Base-by-base conservation (phyloP, 2,113 vertebrate species). In the Trinectes maculatus region DNA sequence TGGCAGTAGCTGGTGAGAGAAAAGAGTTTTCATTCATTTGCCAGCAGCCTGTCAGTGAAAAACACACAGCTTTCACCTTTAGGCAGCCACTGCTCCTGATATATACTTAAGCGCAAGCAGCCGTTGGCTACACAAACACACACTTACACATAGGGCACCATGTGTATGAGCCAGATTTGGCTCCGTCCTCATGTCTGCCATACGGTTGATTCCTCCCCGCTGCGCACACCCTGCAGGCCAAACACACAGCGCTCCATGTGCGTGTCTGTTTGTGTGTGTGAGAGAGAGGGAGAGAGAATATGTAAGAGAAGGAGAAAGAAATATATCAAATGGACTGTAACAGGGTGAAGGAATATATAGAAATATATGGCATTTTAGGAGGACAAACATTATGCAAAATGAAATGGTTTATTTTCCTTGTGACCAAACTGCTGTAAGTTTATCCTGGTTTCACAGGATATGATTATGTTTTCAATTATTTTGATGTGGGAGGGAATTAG, bases 181-280 rank as follows among this genome's bases (percentile, higher is more conserved):
- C 87, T 74, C 67, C 28, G 43, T 76, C 75, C 74, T 77, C 68
- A 60, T 85, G 84, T 83, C 85, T 84, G 75, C 84, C 89, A 87
- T 88, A 87, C 86, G 89, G 89, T 74, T 84, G 82, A 79, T 83
- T 80, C 80, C 77, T 80, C 89, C 91, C 92, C 81, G 56, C 82
- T 85, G 84, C 84, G 84, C 73, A 78, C 75, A 79, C 80, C 80
- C 87, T 85, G 79, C 83, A 85, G 87, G 85, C 85, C 87, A 85
- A 86, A 87, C 79, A 87, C 82, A 74, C 89, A 62, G 69, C 58
- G n/a, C 78, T 81, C 73, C 61, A 53, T 22, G 18, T 59, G 51
- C 36, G 28, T 26, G 24, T 29, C 3, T 73, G 49, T 67, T n/a
- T 55, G 68, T 40, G 19, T 60, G 70, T 65, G 56, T 66, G 65